Percentiles rank a stretch among this genome's conserved stretches.
phyloP scores from a whole-genome alignment of 2,113 vertebrate genomes.

The Otolemur garnettii region DNA sequence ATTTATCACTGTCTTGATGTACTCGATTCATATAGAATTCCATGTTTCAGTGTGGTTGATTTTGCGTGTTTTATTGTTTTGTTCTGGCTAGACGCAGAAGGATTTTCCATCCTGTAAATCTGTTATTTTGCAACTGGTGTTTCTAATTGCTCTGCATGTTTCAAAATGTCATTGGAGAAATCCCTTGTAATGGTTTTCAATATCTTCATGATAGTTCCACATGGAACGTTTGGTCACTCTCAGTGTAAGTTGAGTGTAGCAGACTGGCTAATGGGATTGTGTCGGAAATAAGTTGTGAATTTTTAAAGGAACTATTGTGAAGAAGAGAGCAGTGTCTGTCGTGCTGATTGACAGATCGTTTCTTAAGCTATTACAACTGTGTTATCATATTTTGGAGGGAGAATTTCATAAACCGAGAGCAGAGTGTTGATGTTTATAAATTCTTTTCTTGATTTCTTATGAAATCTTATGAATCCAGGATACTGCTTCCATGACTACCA shows the following conservation, averaged over 20 bases:
- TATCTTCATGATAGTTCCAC: conserved; percentile 51
- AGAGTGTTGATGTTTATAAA: conserved; percentile 81
- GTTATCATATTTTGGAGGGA: conserved; percentile 63
- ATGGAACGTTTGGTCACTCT: conserved; percentile 43
- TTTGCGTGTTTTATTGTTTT: neutral
- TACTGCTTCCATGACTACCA: conserved; percentile 83
- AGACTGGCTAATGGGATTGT: neutral
- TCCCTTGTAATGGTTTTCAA: conserved; percentile 66
- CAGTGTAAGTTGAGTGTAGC: neutral
- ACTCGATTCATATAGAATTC: neutral
- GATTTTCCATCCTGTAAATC: conserved; percentile 57
- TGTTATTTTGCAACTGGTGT: conserved; percentile 20
- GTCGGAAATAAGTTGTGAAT: conserved; percentile 23
- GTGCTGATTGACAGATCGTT: conserved; percentile 72
- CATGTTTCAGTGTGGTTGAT: neutral
- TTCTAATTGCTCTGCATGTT: neutral
- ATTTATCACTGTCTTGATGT: neutral
- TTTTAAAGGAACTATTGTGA: conserved; percentile 47
- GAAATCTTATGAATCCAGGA: conserved; percentile 83
- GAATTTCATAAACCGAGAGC: conserved; percentile 71
- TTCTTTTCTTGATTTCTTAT: conserved; percentile 79
- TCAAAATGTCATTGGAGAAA: conserved; percentile 34
- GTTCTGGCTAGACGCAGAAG: conserved; percentile 24
- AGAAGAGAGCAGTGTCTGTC: conserved; percentile 22
- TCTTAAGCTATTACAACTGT: conserved; percentile 63